Evolutionary conservation across 1,140 invertebrate genomes (phyloP).

Genomic region (Marisa cornuarietis): DNA sequence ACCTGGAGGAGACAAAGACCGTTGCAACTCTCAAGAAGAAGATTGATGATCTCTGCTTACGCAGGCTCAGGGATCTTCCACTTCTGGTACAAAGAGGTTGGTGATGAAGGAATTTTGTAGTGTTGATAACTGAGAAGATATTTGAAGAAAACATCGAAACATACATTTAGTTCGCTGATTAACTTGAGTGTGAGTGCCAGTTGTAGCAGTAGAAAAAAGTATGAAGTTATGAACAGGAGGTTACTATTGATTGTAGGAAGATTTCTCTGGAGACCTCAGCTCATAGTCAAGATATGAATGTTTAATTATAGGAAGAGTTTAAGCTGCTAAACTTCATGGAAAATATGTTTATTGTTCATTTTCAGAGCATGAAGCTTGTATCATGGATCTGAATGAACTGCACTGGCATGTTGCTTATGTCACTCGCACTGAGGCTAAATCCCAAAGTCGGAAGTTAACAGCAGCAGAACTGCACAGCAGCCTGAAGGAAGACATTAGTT

Average conservation of each 20-base stretch:
- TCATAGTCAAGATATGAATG: too few relatives aligned
- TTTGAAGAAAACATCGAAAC: neutral
- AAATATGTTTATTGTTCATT: neutral
- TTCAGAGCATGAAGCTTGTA: conserved; percentile 62
- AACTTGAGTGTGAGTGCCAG: neutral
- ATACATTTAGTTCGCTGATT: neutral
- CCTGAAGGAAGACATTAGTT: conserved; percentile 61
- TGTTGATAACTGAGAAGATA: neutral
- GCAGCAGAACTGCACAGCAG: conserved; percentile 54
- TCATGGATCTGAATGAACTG: conserved; percentile 60
- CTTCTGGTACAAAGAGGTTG: conserved; percentile 60
- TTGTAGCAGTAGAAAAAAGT: neutral
- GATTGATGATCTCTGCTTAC: conserved; percentile 54
- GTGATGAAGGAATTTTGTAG: conserved; percentile 1
- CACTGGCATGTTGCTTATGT: conserved; percentile 60
- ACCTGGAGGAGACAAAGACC: conserved; percentile 47
- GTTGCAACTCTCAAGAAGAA: conserved; percentile 48
- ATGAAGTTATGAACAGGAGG: neutral
- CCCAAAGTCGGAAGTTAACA: conserved; percentile 46
- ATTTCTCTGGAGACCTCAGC: too few relatives aligned
- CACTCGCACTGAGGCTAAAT: conserved; percentile 48
- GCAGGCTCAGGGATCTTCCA: conserved; percentile 55
- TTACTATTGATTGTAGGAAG: too few relatives aligned
- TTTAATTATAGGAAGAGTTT: too few relatives aligned
- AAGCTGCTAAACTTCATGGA: too few relatives aligned